Evolutionary conservation across 2,888 invertebrate species (phyloP).

Genomic region (Melanotus villosus): DNA sequence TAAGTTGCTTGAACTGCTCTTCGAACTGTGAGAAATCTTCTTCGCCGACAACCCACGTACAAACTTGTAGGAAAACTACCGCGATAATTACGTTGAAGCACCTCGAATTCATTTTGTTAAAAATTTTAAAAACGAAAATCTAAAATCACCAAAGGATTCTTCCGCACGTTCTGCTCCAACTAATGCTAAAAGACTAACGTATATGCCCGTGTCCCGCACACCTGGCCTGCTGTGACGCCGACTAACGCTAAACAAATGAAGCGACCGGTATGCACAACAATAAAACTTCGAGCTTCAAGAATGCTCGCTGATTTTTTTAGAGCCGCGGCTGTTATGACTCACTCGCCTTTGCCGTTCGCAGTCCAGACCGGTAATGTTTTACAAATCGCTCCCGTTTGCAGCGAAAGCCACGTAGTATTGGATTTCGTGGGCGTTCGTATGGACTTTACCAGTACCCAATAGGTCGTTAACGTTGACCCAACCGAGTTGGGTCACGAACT

Average conservation of each 20-base stretch:
- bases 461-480: conserved; percentile 1
- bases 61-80: not conserved
- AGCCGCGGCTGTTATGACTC: conserved; percentile 32
- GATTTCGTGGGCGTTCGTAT: conserved; percentile 17
- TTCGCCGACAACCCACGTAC: not conserved
- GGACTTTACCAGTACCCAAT: not conserved
- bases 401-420: conserved; percentile 15
- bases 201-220: conserved; percentile 11
- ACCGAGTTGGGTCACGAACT: not conserved
- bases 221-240: conserved; percentile 19
- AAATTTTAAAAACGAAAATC: not conserved
- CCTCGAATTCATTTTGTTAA: not conserved
- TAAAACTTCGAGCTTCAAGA: conserved; percentile 33
- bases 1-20: not conserved
- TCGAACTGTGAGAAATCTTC: not conserved
- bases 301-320: conserved; percentile 26
- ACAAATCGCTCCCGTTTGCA: conserved; percentile 18
- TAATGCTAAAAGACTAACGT: conserved; percentile 17
- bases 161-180: conserved; percentile 11
- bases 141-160: not conserved
- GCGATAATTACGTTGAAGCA: not conserved
- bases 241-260: conserved; percentile 31
- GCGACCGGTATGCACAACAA: conserved; percentile 35
- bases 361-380: not conserved
- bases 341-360: conserved; percentile 5